Conservation (phyloP, 2,797 vertebrate genomes). For the Sebastes aleutianus region DNA sequence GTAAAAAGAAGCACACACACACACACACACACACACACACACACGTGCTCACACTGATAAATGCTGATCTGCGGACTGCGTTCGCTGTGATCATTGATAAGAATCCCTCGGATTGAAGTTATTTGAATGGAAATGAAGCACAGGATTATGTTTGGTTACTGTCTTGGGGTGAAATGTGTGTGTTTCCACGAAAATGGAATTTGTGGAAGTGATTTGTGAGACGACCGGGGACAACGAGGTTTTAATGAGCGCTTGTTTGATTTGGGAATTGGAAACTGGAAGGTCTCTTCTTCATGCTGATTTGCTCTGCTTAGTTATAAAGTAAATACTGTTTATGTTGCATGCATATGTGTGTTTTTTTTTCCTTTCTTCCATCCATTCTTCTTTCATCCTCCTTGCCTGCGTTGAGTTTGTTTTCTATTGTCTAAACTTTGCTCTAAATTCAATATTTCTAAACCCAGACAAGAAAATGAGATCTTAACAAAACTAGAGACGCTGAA, state of each 20-base stretch:
- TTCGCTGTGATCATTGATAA: slow-evolving; percentile 73
- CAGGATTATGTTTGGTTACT: slow-evolving; percentile 72
- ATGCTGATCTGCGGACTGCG: slow-evolving; percentile 37
- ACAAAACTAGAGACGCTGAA: slow-evolving; percentile 12
- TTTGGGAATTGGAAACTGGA: slow-evolving; percentile 80
- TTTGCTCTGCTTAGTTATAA: slow-evolving; percentile 63
- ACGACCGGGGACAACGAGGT: slow-evolving; percentile 25
- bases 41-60: slow-evolving; percentile 9
- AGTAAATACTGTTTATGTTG: slow-evolving; percentile 46
- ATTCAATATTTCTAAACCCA: slow-evolving; percentile 36
- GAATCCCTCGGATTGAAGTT: slow-evolving; percentile 56
- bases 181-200: slow-evolving; percentile 72
- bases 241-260: slow-evolving; percentile 83
- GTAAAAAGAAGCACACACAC: slow-evolving; percentile 14
- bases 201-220: slow-evolving; percentile 70
- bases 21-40: neutral
- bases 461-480: slow-evolving; percentile 24
- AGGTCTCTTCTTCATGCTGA: slow-evolving; percentile 58
- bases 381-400: neutral
- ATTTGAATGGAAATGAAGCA: slow-evolving; percentile 84
- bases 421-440: slow-evolving; percentile 26
- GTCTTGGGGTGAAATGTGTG: slow-evolving; percentile 68
- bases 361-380: neutral
- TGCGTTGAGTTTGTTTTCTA: slow-evolving; percentile 9
- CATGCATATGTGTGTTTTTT: neutral